Percentiles rank a stretch among this genome's conserved stretches.
Evolutionary conservation across 2,797 vertebrate genomes (phyloP).

Genomic region (Pipistrellus nathusii): DNA sequence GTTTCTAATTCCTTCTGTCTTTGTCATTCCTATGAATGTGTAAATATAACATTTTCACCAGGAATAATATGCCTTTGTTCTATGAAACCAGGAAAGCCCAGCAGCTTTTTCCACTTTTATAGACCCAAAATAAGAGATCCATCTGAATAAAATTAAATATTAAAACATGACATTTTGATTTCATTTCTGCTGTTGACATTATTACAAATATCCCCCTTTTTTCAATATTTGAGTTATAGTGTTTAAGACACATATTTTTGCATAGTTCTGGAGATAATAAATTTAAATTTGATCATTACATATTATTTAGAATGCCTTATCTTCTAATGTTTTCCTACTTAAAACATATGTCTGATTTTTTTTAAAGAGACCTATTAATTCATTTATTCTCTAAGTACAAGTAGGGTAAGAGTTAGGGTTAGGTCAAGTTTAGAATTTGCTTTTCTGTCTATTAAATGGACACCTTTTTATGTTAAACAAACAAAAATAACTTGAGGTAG

Average conservation of each 20-base stretch:
- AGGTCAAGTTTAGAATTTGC: conserved; percentile 22
- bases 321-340: conserved; percentile 40
- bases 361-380: neutral
- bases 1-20: conserved; percentile 57
- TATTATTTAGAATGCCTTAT: conserved; percentile 48
- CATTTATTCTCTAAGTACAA: neutral
- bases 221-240: conserved; percentile 77
- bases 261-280: conserved; percentile 61
- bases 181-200: neutral
- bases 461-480: conserved; percentile 52
- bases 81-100: conserved; percentile 69
- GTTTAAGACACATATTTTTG: conserved; percentile 71
- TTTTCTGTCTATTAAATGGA: conserved; percentile 47
- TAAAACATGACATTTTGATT: conserved; percentile 72
- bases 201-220: neutral
- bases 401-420: too few relatives aligned
- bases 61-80: conserved; percentile 44
- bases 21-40: conserved; percentile 58
- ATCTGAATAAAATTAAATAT: conserved; percentile 82
- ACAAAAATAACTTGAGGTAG: conserved; percentile 62
- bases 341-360: conserved; percentile 35
- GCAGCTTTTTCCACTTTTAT: conserved; percentile 76
- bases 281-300: conserved; percentile 63
- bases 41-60: conserved; percentile 72
- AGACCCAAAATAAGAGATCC: conserved; percentile 72